Evolutionary conservation across 2,797 vertebrate genomes (phyloP).

Genomic region (Trematomus bernacchii): DNA sequence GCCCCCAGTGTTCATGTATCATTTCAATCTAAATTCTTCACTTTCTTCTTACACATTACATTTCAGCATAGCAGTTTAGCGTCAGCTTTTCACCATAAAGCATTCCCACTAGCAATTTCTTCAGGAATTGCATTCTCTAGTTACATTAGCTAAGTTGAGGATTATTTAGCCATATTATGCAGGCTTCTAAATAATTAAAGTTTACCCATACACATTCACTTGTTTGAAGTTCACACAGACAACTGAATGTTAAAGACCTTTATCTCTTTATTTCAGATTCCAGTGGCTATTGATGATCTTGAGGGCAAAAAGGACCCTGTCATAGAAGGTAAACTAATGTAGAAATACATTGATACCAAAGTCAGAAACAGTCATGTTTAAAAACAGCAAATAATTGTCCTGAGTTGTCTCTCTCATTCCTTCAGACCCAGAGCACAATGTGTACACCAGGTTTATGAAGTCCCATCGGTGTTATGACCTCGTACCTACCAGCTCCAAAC

Average conservation of each 20-base stretch:
- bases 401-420: constrained; percentile 7
- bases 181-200: constrained; percentile 1
- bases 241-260: not conserved
- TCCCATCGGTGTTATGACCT: constrained; percentile 97
- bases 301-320: constrained; percentile 82
- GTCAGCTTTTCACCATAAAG: no score
- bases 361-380: not conserved
- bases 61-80: no score
- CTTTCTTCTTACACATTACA: no score
- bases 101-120: no score
- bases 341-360: not conserved
- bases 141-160: not conserved
- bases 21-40: no score
- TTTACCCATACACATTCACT: not conserved
- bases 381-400: not conserved
- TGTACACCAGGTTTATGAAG: constrained; percentile 97
- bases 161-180: not conserved
- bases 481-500: constrained; percentile 97
- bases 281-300: constrained; percentile 81
- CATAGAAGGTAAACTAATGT: constrained; percentile 77
- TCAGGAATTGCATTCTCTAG: no score
- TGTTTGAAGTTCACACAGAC: not conserved
- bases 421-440: constrained; percentile 87
- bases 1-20: no score
- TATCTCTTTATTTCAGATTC: constrained; percentile 78